phyloP scores from a whole-genome alignment of 1,140 invertebrate species.

The Popillia japonica region DNA sequence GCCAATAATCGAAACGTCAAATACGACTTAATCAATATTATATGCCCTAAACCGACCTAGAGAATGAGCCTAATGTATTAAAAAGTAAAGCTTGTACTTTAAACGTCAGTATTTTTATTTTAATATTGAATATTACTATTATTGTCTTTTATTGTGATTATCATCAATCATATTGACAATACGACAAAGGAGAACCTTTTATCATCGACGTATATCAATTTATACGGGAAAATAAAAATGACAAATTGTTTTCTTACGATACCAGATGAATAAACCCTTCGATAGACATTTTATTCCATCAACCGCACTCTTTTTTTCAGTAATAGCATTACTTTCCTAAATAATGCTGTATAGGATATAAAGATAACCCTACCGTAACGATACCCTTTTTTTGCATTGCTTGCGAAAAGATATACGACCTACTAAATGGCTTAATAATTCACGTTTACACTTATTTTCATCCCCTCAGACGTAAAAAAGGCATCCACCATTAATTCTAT shows the following conservation, averaged over 20 bases:
- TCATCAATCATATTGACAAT: too few relatives aligned
- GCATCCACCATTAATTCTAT: constrained; percentile 8
- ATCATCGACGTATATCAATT: too few relatives aligned
- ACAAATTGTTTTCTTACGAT: background rate
- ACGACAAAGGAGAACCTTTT: too few relatives aligned
- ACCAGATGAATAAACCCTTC: background rate
- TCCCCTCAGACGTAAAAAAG: background rate
- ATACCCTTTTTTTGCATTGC: background rate
- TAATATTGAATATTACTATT: too few relatives aligned
- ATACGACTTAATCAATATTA: too few relatives aligned
- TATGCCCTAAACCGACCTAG: too few relatives aligned
- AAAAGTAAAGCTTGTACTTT: too few relatives aligned
- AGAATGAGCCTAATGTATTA: too few relatives aligned
- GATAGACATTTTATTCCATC: background rate
- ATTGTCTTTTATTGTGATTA: too few relatives aligned
- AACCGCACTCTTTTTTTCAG: background rate
- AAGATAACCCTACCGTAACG: constrained; percentile 17
- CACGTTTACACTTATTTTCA: constrained; percentile 6
- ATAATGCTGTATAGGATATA: background rate
- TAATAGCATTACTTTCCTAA: background rate
- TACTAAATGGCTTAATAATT: constrained; percentile 9
- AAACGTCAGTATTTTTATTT: too few relatives aligned
- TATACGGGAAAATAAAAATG: too few relatives aligned
- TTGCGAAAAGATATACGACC: constrained; percentile 10
- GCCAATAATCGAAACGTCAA: too few relatives aligned